phyloP scores from a whole-genome alignment of 2,888 invertebrate genomes.

The Liodrosophila aerea region DNA sequence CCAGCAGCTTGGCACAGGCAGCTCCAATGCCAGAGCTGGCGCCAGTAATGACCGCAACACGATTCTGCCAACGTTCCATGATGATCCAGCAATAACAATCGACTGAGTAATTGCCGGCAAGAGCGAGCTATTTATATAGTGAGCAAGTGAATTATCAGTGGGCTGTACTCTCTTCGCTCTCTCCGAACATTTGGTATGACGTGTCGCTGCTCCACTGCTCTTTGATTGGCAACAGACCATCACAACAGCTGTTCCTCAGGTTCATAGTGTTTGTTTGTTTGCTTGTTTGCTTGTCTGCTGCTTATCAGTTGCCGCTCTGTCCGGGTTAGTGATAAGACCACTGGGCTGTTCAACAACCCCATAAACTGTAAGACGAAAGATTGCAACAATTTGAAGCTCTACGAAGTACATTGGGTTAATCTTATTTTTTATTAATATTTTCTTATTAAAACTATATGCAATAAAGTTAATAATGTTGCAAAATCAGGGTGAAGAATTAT shows the following conservation, averaged over 20 bases:
- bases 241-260: constrained; percentile 29
- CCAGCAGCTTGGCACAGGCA: constrained; percentile 82
- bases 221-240: constrained; percentile 46
- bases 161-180: background rate
- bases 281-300: constrained; percentile 18
- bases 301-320: constrained; percentile 27
- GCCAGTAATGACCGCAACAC: constrained; percentile 86
- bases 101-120: background rate
- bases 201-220: constrained; percentile 45
- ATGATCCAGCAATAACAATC: background rate
- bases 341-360: background rate
- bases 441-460: too few relatives aligned
- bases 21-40: constrained; percentile 86
- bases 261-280: constrained; percentile 12
- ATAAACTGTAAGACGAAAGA: background rate
- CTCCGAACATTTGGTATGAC: constrained; percentile 38
- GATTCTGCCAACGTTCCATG: constrained; percentile 82
- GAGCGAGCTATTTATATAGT: constrained; percentile 19
- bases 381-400: background rate
- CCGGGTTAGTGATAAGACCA: constrained; percentile 15
- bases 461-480: too few relatives aligned
- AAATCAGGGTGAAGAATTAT: too few relatives aligned
- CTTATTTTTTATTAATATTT: too few relatives aligned
- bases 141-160: background rate
- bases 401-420: too few relatives aligned